Percentiles rank a stretch among this genome's conserved stretches.
Conservation (phyloP, 2,797 vertebrate species). For the Numenius phaeopus region DNA sequence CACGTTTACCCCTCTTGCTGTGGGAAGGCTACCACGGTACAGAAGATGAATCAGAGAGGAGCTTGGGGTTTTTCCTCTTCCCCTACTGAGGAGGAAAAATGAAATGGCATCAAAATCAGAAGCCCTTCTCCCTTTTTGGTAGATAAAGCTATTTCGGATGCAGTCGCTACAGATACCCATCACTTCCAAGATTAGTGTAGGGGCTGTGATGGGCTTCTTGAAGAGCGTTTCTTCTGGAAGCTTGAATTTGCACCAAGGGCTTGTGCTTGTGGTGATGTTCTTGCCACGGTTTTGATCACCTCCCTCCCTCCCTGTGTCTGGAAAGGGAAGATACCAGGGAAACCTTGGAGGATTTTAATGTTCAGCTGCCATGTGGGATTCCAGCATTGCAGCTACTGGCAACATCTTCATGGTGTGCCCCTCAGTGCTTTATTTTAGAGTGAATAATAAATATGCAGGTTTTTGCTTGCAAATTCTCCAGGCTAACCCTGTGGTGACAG, state of each 20-base stretch:
- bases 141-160: neutral
- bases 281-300: neutral
- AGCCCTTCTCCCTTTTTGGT: neutral
- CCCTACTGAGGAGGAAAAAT: neutral
- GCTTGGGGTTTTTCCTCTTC: neutral
- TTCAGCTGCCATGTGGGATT: constrained; percentile 24
- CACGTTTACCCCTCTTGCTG: rapidly evolving
- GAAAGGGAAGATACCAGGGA: neutral
- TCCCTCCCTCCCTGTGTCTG: neutral
- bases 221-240: neutral
- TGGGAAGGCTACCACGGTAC: neutral
- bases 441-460: neutral
- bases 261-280: neutral
- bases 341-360: neutral
- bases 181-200: neutral
- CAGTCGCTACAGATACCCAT: neutral
- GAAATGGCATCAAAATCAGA: neutral
- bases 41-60: neutral
- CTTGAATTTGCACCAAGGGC: neutral
- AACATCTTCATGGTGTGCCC: neutral
- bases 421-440: neutral
- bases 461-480: neutral
- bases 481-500: neutral
- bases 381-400: constrained; percentile 33
- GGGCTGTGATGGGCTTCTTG: neutral